Percentiles rank a stretch among this genome's conserved stretches.
phyloP scores from a whole-genome alignment of 1,140 invertebrate species.

The Metaphire vulgaris region DNA sequence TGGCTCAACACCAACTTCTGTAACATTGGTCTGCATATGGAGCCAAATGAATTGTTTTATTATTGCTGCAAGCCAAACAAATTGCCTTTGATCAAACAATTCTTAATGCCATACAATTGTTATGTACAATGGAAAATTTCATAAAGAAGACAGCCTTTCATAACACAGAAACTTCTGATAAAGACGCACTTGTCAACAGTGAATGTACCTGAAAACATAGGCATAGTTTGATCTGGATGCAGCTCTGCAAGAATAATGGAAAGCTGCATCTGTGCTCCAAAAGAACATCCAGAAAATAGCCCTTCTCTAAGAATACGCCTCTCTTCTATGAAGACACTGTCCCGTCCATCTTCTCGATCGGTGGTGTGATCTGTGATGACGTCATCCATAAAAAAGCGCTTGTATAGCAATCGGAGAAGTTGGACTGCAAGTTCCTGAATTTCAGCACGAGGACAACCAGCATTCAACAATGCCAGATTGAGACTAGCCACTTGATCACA shows the following conservation, averaged over 20 bases:
- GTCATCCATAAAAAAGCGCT: constrained; percentile 77
- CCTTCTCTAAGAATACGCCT: constrained; percentile 66
- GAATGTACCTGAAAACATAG: constrained; percentile 98
- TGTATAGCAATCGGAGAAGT: constrained; percentile 85
- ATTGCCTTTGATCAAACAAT: no score
- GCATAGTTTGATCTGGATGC: constrained; percentile 95
- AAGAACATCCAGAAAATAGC: constrained; percentile 76
- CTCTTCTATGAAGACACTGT: constrained; percentile 5
- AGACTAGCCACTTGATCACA: constrained; percentile 97
- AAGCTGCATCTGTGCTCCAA: constrained; percentile 81
- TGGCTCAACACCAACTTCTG: no score
- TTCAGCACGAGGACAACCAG: constrained; percentile 80
- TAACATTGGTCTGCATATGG: no score
- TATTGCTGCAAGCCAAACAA: no score
- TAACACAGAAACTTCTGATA: no score
- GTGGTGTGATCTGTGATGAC: constrained; percentile 60
- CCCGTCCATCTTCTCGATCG: constrained; percentile 33
- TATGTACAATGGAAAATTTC: no score
- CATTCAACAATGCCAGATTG: constrained; percentile 91
- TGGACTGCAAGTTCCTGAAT: constrained; percentile 89
- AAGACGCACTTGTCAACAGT: no score
- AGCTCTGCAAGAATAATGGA: constrained; percentile 83
- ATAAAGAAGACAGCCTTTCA: no score
- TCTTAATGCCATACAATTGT: no score
- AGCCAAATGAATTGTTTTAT: no score